Base-by-base conservation (phyloP, 2,888 invertebrate genomes). In the Caenorhabditis macrosperma region DNA sequence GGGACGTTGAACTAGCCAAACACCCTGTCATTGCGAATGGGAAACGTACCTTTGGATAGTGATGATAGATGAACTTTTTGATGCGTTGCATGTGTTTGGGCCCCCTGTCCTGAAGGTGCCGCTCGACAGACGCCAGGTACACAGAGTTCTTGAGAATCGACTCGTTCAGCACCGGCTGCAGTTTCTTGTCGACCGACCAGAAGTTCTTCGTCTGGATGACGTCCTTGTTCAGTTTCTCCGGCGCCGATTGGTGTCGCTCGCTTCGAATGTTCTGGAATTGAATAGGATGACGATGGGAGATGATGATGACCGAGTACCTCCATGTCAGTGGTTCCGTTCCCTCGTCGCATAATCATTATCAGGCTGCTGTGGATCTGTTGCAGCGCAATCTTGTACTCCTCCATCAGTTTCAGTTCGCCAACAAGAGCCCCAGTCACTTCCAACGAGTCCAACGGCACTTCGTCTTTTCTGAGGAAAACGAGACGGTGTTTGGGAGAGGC, bases 391-490 rank as follows among this genome's bases (percentile, higher is more conserved):
- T 44, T 67, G 46, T 67, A 67, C 33, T 75, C 54, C 33, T 75
- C 75, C 67, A 67, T 67, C 3, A 35, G 10, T 35, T 41, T 59
- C 20, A 33, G 22, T 6, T 48, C 59, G 12, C 24, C 12, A 28
- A 28, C 28, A 1, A 66, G 50, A 30, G 35, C 48, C 24, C 41
- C 52, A 20, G 66, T 59, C 7, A 75, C 35, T 66, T 59, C 50
- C 6, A 69, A 50, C 17, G 20, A 10, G 12, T 41, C 20, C 15
- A 69, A 24, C 3, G 59, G 59, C 12, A 50, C 12, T 60, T 69
- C 69, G 38, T 69, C 69, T 60, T 69, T 69, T n/a, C 69, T 69
- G 41, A 30, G 59, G n/a, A n/a, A n/a, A n/a, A n/a, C n/a, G n/a
- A n/a, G n/a, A n/a, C n/a, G n/a, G n/a, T n/a, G n/a, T n/a, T n/a